These are phyloP conservation scores for Nebria ingens DNA, from an alignment of 1,140 invertebrate species.

Conservation along the genomic window DNA sequence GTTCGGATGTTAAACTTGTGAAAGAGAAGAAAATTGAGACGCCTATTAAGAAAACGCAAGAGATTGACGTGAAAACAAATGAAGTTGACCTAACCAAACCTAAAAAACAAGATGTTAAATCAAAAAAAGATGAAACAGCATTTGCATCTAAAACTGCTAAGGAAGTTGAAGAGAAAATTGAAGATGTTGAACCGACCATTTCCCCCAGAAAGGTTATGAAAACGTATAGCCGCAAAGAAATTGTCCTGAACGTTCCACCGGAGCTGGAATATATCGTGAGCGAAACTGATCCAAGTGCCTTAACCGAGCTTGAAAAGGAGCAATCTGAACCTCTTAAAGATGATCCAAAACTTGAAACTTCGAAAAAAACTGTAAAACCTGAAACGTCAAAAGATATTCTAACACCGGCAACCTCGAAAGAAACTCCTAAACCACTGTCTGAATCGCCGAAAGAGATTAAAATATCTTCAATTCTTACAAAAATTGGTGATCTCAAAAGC, in stretches of 20 bases:
- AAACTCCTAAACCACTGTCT: too few relatives aligned
- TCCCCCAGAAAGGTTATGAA: not conserved
- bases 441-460: not conserved
- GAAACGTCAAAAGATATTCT: not conserved
- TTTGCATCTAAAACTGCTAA: not conserved
- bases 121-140: not conserved
- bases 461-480: not conserved
- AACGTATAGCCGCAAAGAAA: constrained; percentile 1
- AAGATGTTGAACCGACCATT: not conserved
- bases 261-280: not conserved
- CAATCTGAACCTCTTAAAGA: not conserved
- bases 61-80: not conserved
- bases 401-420: too few relatives aligned
- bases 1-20: not conserved
- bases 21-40: not conserved
- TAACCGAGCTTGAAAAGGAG: not conserved
- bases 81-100: not conserved
- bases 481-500: not conserved
- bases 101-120: not conserved
- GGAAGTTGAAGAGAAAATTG: not conserved
- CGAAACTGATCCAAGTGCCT: not conserved
- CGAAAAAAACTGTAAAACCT: not conserved
- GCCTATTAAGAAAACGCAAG: not conserved
- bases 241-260: not conserved
- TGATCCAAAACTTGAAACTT: not conserved